Evolutionary conservation across 2,888 invertebrate species (phyloP), one percentile per base, ranked within the genome.

Genomic region (Cheilosia variabilis): DNA sequence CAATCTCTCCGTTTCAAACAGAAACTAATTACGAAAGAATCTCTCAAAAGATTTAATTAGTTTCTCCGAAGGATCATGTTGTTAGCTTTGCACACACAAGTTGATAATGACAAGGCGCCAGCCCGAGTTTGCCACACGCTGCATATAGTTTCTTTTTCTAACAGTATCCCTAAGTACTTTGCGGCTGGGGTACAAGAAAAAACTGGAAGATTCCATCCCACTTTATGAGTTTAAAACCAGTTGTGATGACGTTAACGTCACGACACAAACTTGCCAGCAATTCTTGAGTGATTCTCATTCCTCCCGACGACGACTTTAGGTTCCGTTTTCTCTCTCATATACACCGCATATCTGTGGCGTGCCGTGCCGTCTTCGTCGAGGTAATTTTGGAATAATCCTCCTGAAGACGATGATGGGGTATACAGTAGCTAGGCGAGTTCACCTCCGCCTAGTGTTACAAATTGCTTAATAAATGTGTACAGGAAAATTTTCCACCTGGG

Each of bases 1-100:
- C 19, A 17, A 31, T 55, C 3, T 22, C 50, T 37, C 24, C 45
- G 81, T 72, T 77, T 50, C 78, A 66, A 69, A 75, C 80, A 81
- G 81, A 87, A 87, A 87, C 87, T 87, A 87, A 87, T 87, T 87
- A 87, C 81, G 86, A 81, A 87, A 87, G 81, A 87, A 86, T 87
- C 86, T 87, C 81, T 86, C 75, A 83, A 87, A 87, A 81, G 86
- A 86, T 87, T 87, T 86, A 87, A 87, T 87, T 87, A 87, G 86
- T 86, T 87, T 86, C 72, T 86, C 60, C 58, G 55, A 80, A 86
- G 80, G 86, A 81, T 86, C 87, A 86, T 81, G 80, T 77, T 84
- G 80, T 87, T 86, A 87, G 87, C 86, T 81, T 78, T 77, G 84
- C 80, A 77, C 77, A 77, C 77, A 83, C 80, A 80, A 84, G 52